A percentile compares a stretch with the other conserved stretches of the same genome.
Evolutionary conservation across 2,888 invertebrate genomes (phyloP).

Genomic region (Meghimatium bilineatum): DNA sequence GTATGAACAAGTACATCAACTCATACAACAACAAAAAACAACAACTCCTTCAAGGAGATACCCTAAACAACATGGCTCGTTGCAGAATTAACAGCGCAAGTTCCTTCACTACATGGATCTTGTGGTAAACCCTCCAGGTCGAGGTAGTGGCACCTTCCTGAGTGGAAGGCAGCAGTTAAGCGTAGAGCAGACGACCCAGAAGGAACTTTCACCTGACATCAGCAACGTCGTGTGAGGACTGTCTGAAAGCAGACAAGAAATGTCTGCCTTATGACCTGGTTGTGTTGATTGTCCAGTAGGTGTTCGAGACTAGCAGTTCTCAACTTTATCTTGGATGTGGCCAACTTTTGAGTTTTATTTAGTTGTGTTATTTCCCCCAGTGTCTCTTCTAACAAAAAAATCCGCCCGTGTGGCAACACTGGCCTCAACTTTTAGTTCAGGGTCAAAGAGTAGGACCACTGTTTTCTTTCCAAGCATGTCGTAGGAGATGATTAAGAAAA

Average conservation of each 20-base stretch:
- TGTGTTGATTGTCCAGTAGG: not conserved
- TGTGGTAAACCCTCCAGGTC: not conserved
- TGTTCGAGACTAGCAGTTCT: too few species aligned
- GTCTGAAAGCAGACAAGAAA: not conserved
- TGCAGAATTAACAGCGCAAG: not conserved
- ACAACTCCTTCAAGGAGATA: not conserved
- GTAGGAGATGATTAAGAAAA: too few species aligned
- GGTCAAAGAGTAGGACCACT: too few species aligned
- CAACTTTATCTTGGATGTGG: too few species aligned
- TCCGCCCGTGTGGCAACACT: too few species aligned
- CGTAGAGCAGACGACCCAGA: slow-evolving; percentile 1
- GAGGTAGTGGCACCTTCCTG: not conserved
- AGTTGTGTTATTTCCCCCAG: too few species aligned
- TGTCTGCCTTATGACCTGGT: not conserved
- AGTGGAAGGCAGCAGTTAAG: not conserved
- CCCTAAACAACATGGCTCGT: not conserved
- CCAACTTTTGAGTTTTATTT: too few species aligned
- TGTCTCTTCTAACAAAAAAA: too few species aligned
- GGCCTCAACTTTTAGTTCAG: too few species aligned
- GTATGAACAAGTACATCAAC: too few species aligned
- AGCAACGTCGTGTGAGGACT: slow-evolving; percentile 5
- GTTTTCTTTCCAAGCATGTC: too few species aligned
- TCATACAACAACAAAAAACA: too few species aligned
- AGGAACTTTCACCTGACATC: slow-evolving; percentile 5
- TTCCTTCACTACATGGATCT: not conserved